phyloP scores from a whole-genome alignment of 2,797 vertebrate genomes.

The Staurois parvus region DNA sequence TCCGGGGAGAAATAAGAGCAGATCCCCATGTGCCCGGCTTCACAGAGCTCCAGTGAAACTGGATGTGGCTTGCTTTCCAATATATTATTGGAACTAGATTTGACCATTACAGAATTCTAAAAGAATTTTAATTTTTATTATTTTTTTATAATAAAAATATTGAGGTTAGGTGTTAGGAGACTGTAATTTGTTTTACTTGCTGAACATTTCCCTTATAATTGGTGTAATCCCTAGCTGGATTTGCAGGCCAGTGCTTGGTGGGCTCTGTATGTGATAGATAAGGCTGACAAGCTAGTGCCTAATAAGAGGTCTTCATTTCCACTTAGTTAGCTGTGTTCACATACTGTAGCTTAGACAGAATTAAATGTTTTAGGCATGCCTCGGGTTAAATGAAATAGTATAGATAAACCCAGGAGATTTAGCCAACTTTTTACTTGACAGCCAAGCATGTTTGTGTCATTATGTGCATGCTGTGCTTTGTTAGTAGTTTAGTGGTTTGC shows the following conservation, averaged over 20 bases:
- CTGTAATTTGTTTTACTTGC: neutral
- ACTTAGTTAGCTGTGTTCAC: constrained; percentile 3
- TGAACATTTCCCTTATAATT: neutral
- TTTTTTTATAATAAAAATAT: neutral
- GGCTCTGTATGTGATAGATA: neutral
- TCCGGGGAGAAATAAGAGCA: neutral
- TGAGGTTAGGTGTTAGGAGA: neutral
- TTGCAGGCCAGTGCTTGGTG: neutral
- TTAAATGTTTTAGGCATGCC: neutral
- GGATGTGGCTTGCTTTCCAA: neutral
- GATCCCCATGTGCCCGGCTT: constrained; percentile 12
- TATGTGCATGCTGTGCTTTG: neutral
- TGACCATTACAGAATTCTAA: neutral
- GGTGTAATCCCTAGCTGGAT: neutral
- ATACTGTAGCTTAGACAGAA: constrained; percentile 7
- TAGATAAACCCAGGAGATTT: neutral
- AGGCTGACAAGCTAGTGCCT: neutral
- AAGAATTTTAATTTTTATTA: neutral
- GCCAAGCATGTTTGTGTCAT: neutral
- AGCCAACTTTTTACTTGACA: neutral
- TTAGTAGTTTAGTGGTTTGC: neutral
- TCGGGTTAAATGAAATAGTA: neutral
- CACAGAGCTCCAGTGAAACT: neutral
- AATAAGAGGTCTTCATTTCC: constrained; percentile 4
- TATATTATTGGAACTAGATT: neutral